phyloP scores from a whole-genome alignment of 2,888 invertebrate species.

The Hirudinaria manillensis region DNA sequence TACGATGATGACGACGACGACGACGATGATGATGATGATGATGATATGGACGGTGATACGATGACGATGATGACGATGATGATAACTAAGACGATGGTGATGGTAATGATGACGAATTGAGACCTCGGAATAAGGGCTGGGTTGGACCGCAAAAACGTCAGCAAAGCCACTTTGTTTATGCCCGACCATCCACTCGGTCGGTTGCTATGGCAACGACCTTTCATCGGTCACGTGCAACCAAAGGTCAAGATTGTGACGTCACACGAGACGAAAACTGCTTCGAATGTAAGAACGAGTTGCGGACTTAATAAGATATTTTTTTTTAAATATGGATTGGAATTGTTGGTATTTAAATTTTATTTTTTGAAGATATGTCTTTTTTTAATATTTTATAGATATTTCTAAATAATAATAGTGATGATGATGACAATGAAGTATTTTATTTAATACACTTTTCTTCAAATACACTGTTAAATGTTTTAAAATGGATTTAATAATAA shows the following conservation, averaged over 20 bases:
- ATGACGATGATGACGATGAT: neutral
- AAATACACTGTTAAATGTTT: too few relatives aligned
- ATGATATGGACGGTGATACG: neutral
- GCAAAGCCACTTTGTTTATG: neutral
- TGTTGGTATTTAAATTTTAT: too few relatives aligned
- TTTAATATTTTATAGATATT: too few relatives aligned
- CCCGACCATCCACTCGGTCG: neutral
- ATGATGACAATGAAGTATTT: too few relatives aligned
- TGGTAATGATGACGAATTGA: slow-evolving; percentile 3
- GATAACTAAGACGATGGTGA: neutral
- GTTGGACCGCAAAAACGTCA: neutral
- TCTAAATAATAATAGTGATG: too few relatives aligned
- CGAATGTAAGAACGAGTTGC: too few relatives aligned
- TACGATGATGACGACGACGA: neutral
- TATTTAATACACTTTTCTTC: too few relatives aligned
- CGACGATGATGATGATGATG: slow-evolving; percentile 10
- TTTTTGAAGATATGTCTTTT: too few relatives aligned
- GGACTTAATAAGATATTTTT: too few relatives aligned
- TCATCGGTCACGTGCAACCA: slow-evolving; percentile 7
- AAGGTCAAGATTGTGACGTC: neutral
- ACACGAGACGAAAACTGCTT: neutral
- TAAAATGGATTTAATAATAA: too few relatives aligned
- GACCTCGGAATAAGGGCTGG: neutral
- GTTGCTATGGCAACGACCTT: slow-evolving; percentile 1
- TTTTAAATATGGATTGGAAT: too few relatives aligned